Percentiles rank a stretch among this genome's conserved stretches.
These are phyloP conservation scores for Macroramphosus scolopax DNA, from an alignment of 2,797 vertebrate species.

Conservation along the genomic window DNA sequence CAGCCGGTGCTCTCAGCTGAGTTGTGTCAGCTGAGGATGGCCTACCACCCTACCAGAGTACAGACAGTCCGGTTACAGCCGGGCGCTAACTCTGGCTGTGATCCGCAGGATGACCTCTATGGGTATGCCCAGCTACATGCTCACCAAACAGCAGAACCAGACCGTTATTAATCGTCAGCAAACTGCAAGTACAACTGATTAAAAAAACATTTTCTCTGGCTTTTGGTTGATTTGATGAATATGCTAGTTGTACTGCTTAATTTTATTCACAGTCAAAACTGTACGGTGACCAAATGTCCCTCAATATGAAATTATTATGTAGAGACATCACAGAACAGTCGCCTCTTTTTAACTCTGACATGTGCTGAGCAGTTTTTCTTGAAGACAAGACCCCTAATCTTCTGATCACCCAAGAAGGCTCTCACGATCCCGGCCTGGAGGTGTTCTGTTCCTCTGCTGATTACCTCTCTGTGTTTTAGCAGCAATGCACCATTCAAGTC, in stretches of 20 bases:
- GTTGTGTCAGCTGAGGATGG: constrained; percentile 40
- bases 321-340: constrained; percentile 8
- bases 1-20: constrained; percentile 31
- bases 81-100: constrained; percentile 8
- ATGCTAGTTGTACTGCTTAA: too few relatives aligned
- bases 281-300: too few relatives aligned
- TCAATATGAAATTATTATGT: too few relatives aligned
- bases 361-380: constrained; percentile 6
- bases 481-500: constrained; percentile 85
- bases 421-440: constrained; percentile 61
- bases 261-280: too few relatives aligned
- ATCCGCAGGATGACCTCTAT: constrained; percentile 16
- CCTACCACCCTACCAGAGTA: constrained; percentile 31
- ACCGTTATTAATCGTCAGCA: constrained; percentile 2
- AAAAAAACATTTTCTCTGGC: too few relatives aligned
- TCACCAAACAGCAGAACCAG: constrained; percentile 20
- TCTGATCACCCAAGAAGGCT: constrained; percentile 47
- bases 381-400: constrained; percentile 33
- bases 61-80: constrained; percentile 14
- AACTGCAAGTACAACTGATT: too few relatives aligned
- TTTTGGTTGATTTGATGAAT: too few relatives aligned
- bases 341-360: constrained; percentile 9
- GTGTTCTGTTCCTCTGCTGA: constrained; percentile 67
- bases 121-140: constrained; percentile 19
- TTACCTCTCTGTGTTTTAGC: constrained; percentile 72